A percentile compares a stretch with the other conserved stretches of the same genome.
Conservation (phyloP, 2,888 invertebrate species). For the Chydorus sphaericus region DNA sequence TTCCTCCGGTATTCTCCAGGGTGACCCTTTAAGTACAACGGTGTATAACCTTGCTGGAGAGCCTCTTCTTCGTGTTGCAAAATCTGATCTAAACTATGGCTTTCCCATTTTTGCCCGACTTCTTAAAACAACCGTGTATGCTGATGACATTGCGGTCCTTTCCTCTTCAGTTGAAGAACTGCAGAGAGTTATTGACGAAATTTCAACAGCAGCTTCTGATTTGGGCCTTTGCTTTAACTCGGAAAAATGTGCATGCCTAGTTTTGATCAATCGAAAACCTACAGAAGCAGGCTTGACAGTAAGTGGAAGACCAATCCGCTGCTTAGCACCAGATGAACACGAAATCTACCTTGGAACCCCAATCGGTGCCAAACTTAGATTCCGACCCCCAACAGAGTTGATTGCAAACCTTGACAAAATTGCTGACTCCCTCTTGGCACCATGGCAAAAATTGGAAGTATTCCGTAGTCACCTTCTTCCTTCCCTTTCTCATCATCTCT, state of each 20-base stretch:
- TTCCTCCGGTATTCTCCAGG: not conserved
- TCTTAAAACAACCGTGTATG: not conserved
- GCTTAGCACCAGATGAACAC: not conserved
- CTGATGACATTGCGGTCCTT: not conserved
- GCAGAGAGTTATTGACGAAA: not conserved
- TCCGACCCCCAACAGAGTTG: not conserved
- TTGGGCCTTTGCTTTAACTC: not conserved
- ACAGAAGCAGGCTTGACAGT: not conserved
- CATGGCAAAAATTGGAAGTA: not conserved
- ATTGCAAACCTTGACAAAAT: not conserved
- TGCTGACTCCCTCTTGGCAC: not conserved
- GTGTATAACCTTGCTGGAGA: not conserved
- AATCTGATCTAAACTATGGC: not conserved
- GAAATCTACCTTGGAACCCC: not conserved
- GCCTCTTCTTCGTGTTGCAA: not conserved
- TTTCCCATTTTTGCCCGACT: not conserved
- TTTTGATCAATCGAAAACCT: not conserved
- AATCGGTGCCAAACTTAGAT: not conserved
- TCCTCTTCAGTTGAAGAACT: not conserved
- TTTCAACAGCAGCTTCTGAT: not conserved
- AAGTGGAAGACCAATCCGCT: not conserved
- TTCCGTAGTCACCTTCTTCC: not conserved
- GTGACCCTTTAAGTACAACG: not conserved
- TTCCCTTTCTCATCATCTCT: not conserved
- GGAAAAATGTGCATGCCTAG: not conserved